These are phyloP conservation scores for Carcina quercana DNA, from an alignment of 2,888 invertebrate species.

Conservation along the genomic window DNA sequence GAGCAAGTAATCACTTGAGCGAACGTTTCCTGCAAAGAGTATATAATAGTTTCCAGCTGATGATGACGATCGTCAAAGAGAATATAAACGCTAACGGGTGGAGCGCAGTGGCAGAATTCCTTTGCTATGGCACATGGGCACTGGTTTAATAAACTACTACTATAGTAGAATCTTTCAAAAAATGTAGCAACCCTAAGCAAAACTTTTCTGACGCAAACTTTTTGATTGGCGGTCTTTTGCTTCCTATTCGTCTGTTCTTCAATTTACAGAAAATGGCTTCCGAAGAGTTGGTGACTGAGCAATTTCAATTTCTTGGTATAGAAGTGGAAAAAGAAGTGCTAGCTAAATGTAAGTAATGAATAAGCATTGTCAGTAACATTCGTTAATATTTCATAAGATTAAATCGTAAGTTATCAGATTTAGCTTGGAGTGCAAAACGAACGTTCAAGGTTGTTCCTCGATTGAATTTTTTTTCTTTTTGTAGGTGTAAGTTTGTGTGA, in stretches of 20 bases:
- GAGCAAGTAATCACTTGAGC: too few species aligned
- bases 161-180: too few species aligned
- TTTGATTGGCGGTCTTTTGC: conserved; percentile 42
- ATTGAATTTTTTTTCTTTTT: conserved; percentile 35
- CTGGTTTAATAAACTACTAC: too few species aligned
- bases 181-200: background rate
- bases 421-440: conserved; percentile 27
- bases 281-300: conserved; percentile 74
- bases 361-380: background rate
- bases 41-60: too few species aligned
- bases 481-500: conserved; percentile 78
- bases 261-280: conserved; percentile 68
- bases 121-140: too few species aligned
- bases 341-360: conserved; percentile 66
- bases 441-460: conserved; percentile 66
- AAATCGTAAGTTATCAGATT: background rate
- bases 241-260: conserved; percentile 30
- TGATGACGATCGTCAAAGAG: too few species aligned
- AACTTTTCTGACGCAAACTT: conserved; percentile 12
- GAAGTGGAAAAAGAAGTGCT: conserved; percentile 70
- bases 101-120: too few species aligned
- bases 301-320: conserved; percentile 77
- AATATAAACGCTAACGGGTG: too few species aligned
- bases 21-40: too few species aligned
- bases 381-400: background rate